These are phyloP conservation scores for Rhyzopertha dominica DNA, from an alignment of 1,140 invertebrate genomes.

Conservation along the genomic window DNA sequence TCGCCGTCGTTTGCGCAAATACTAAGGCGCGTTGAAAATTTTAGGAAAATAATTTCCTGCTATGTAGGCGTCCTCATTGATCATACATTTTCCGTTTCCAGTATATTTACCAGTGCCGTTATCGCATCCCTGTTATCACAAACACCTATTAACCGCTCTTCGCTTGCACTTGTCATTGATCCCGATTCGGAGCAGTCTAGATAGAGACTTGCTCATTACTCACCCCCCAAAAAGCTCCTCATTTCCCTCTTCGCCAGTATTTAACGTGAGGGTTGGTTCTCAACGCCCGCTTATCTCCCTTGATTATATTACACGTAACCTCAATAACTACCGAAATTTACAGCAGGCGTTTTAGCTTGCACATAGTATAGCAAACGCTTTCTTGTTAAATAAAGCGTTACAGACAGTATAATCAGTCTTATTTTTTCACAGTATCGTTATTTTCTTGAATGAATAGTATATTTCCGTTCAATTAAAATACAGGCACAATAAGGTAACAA, in stretches of 20 bases:
- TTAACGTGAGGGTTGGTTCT: slow-evolving; percentile 30
- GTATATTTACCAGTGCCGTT: slow-evolving; percentile 43
- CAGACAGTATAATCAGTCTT: no score
- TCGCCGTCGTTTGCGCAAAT: no score
- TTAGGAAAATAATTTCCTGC: slow-evolving; percentile 42
- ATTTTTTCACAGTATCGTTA: no score
- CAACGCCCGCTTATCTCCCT: slow-evolving; percentile 35
- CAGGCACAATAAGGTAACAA: no score
- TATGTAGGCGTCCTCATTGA: slow-evolving; percentile 43
- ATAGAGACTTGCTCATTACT: slow-evolving; percentile 46
- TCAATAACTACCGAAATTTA: slow-evolving; percentile 19
- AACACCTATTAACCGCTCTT: slow-evolving; percentile 48
- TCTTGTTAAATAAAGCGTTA: no score
- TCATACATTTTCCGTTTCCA: slow-evolving; percentile 47
- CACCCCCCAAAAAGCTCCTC: slow-evolving; percentile 34
- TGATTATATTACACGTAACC: slow-evolving; percentile 38
- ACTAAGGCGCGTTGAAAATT: slow-evolving; percentile 40
- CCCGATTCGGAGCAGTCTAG: slow-evolving; percentile 40
- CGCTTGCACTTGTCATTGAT: slow-evolving; percentile 47
- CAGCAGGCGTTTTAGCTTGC: no score
- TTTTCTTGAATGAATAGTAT: no score
- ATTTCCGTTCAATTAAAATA: no score
- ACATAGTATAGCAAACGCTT: no score
- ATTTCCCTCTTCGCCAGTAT: slow-evolving; percentile 28
- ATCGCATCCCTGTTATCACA: slow-evolving; percentile 44